Evolutionary conservation across 2,888 invertebrate genomes (phyloP).

Genomic region (Pyrrhia umbra): DNA sequence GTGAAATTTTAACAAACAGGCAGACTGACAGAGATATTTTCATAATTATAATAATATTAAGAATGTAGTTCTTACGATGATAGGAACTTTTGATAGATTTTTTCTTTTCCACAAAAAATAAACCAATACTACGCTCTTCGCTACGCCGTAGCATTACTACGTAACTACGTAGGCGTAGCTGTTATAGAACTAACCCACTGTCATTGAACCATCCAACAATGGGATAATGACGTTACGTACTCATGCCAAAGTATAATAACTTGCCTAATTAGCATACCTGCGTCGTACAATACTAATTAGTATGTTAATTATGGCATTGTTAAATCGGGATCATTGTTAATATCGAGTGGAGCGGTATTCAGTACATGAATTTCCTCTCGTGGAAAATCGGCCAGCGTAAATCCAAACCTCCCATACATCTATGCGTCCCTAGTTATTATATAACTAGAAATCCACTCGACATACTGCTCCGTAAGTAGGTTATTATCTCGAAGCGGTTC

Average conservation of each 20-base stretch:
- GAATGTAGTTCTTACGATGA: too few relatives aligned
- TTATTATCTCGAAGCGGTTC: conserved; percentile 59
- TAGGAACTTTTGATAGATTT: too few relatives aligned
- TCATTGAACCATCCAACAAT: background rate
- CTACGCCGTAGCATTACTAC: too few relatives aligned
- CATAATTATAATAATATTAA: too few relatives aligned
- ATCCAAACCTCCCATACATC: conserved; percentile 8
- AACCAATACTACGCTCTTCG: too few relatives aligned
- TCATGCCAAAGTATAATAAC: background rate
- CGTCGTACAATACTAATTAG: conserved; percentile 4
- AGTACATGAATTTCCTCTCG: background rate
- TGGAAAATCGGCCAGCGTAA: conserved; percentile 5
- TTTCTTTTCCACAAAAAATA: too few relatives aligned
- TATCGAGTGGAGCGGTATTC: background rate
- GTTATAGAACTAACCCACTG: too few relatives aligned
- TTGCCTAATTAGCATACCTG: conserved; percentile 12
- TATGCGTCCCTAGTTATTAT: conserved; percentile 34
- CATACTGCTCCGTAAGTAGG: conserved; percentile 56
- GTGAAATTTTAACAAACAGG: too few relatives aligned
- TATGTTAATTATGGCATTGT: conserved; percentile 20
- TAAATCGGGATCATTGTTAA: background rate
- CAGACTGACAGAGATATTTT: too few relatives aligned
- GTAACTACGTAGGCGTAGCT: too few relatives aligned
- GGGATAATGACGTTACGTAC: background rate
- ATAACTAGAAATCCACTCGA: conserved; percentile 48